Base-by-base conservation (phyloP, 2,888 invertebrate species). In the Scaptomyza polygonia region DNA sequence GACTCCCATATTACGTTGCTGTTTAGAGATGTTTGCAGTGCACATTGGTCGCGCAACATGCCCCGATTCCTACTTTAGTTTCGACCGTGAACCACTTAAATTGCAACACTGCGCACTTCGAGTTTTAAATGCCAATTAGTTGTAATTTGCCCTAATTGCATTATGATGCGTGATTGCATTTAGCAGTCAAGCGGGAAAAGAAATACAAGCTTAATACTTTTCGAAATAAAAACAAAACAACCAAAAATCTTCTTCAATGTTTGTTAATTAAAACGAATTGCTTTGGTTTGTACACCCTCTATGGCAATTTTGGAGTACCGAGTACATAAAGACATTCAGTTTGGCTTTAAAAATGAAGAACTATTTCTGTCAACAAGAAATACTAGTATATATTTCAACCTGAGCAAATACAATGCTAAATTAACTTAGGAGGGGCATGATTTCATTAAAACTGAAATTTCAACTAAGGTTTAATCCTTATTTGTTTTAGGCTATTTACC, bases 101-200 rank as follows among this genome's bases (percentile, higher is more conserved):
- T 45, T 51, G 42, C 56, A 52, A 32, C 43, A 36, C 32, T 32
- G 36, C 16, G 44, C 52, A 21, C 34, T 48, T 57, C 21, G 9
- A 63, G 58, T 58, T 61, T 43, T 52, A 64, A 67, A 61, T 42
- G 70, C 58, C 77, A 76, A 76, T 82, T 73, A 79, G 63, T 32
- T 67, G 63, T 64, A 79, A 79, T 79, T 79, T 79, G 49, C 56
- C 39, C 67, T 73, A 73, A 82, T 76, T 79, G 67, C 61, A 54
- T 73, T 73, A 73, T 79, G 73, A 73, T 71, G 63, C 29, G 42
- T 47, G 48, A 77, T 58, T 47, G 45, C 42, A 56, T 48, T 36
- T 18, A 43, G 36, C 40, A 18, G 45, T 29, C 16, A 43, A 18
- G n/a, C 3, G 16, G n/a, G 5, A 5, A 2, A 21, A 51, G 1